Conservation (phyloP, 2,113 vertebrate genomes). For the Notothenia rossii region DNA sequence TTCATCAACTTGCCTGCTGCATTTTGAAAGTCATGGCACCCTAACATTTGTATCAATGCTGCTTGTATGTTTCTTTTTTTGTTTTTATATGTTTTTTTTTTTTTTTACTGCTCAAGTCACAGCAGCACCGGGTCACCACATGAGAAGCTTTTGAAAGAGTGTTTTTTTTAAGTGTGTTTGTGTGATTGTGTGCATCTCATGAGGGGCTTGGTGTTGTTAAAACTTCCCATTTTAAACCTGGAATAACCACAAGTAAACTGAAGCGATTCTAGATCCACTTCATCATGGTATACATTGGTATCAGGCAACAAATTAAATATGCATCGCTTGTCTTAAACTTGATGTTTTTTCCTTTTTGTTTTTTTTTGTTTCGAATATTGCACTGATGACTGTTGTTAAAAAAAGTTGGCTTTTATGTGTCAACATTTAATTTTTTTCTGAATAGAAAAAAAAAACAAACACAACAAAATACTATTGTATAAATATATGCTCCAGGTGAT, state of each 20-base stretch:
- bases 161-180: slow-evolving; percentile 56
- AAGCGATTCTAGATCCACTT: slow-evolving; percentile 62
- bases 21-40: slow-evolving; percentile 86
- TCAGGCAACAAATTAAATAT: slow-evolving; percentile 81
- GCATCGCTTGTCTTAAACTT: slow-evolving; percentile 88
- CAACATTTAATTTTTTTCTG: slow-evolving; percentile 82
- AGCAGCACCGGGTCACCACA: slow-evolving; percentile 76
- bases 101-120: slow-evolving; percentile 77
- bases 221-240: slow-evolving; percentile 62
- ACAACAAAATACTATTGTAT: slow-evolving; percentile 84
- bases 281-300: slow-evolving; percentile 71
- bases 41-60: slow-evolving; percentile 89
- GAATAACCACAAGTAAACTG: slow-evolving; percentile 57
- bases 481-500: slow-evolving; percentile 86
- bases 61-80: slow-evolving; percentile 83
- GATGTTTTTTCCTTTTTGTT: slow-evolving; percentile 82
- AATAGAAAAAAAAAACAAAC: slow-evolving; percentile 85
- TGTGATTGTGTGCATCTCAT: slow-evolving; percentile 54
- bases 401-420: slow-evolving; percentile 83
- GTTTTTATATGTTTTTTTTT: slow-evolving; percentile 62
- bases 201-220: slow-evolving; percentile 40
- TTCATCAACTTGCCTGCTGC: slow-evolving; percentile 73
- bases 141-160: slow-evolving; percentile 70
- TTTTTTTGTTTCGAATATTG: slow-evolving; percentile 86
- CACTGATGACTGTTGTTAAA: slow-evolving; percentile 91